A percentile compares a stretch with the other conserved stretches of the same genome.
phyloP scores from a whole-genome alignment of 2,888 invertebrate genomes.

The Drosophila quasianomalipes region DNA sequence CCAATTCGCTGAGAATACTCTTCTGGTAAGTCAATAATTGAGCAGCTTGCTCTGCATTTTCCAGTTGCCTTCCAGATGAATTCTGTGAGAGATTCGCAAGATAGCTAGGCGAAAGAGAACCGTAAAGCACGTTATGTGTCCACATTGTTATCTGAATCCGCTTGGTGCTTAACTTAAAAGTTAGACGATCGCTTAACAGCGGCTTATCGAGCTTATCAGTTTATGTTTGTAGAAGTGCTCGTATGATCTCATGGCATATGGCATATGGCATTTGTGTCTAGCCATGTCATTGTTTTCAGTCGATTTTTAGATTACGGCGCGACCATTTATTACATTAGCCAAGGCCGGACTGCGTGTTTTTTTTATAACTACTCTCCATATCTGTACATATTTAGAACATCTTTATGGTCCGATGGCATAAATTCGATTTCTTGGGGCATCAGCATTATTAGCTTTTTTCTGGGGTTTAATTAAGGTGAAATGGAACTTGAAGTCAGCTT shows the following conservation, averaged over 20 bases:
- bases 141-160: conserved; percentile 45
- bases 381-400: conserved; percentile 5
- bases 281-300: conserved; percentile 63
- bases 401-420: conserved; percentile 20
- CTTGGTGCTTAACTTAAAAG: conserved; percentile 28
- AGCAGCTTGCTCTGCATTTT: background rate
- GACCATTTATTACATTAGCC: conserved; percentile 40
- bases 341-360: conserved; percentile 20
- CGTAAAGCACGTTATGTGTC: background rate
- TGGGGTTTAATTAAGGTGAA: background rate
- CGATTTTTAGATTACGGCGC: conserved; percentile 38
- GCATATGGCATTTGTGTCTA: conserved; percentile 35
- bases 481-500: background rate
- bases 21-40: conserved; percentile 92
- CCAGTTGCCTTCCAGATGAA: background rate
- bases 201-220: conserved; percentile 47
- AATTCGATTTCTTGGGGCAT: conserved; percentile 26
- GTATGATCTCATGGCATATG: conserved; percentile 46
- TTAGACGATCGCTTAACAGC: conserved; percentile 38
- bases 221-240: conserved; percentile 38
- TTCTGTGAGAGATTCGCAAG: background rate
- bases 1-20: conserved; percentile 97
- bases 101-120: background rate
- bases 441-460: conserved; percentile 24
- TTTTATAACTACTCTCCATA: conserved; percentile 1